Evolutionary conservation across 2,888 invertebrate species (phyloP).

Genomic region (Drosophila anomalipes): DNA sequence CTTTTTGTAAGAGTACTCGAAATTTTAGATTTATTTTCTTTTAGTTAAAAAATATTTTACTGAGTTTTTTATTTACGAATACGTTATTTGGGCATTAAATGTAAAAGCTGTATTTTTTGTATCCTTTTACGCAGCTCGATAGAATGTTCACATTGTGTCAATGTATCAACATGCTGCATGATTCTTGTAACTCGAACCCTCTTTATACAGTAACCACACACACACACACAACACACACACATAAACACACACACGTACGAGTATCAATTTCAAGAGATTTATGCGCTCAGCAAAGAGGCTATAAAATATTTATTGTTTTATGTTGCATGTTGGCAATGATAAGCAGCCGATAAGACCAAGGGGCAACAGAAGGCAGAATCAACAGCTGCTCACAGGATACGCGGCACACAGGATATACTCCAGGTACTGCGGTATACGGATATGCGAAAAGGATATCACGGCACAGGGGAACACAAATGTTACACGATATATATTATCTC

Average conservation of each 20-base stretch:
- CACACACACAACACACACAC: background rate
- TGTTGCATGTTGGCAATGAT: constrained; percentile 66
- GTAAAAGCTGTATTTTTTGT: background rate
- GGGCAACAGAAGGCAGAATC: constrained; percentile 15
- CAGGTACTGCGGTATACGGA: constrained; percentile 43
- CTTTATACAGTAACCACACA: background rate
- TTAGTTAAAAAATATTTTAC: background rate
- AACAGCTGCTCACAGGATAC: constrained; percentile 42
- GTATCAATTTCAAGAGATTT: constrained; percentile 78
- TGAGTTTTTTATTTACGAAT: background rate
- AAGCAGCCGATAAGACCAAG: constrained; percentile 55
- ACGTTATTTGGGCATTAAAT: background rate
- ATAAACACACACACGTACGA: constrained; percentile 10
- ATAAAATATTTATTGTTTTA: constrained; percentile 80
- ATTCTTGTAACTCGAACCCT: constrained; percentile 4
- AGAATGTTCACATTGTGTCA: constrained; percentile 37
- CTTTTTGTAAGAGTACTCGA: background rate
- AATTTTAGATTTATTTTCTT: background rate
- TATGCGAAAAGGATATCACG: constrained; percentile 23
- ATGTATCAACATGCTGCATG: constrained; percentile 38
- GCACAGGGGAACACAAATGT: constrained; percentile 7
- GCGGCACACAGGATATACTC: constrained; percentile 13
- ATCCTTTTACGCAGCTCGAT: background rate
- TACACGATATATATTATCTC: constrained; percentile 60
- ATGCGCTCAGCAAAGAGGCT: constrained; percentile 67